Percentiles rank a stretch among this genome's conserved stretches.
These are phyloP conservation scores for Adoxophyes honmai DNA, from an alignment of 1,140 invertebrate species.

Conservation along the genomic window DNA sequence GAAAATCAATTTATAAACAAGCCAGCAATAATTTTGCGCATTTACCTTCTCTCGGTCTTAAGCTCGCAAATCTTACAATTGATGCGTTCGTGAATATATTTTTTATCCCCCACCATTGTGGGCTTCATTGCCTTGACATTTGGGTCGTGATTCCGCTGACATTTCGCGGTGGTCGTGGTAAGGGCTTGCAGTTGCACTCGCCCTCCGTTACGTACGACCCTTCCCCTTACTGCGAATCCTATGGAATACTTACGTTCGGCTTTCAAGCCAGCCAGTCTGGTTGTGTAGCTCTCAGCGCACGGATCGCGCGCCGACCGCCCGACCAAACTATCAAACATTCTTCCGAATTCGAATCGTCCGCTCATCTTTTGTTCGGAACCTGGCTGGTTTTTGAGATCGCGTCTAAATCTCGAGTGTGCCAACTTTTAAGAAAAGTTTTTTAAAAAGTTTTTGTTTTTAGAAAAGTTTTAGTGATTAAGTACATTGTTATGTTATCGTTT, in stretches of 20 bases:
- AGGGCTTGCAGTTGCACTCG: slow-evolving; percentile 65
- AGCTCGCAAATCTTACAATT: slow-evolving; percentile 34
- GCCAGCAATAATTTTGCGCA: slow-evolving; percentile 43
- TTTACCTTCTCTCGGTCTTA: slow-evolving; percentile 33
- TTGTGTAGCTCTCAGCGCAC: slow-evolving; percentile 66
- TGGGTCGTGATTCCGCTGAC: slow-evolving; percentile 28
- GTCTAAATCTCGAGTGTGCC: neutral
- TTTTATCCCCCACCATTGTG: slow-evolving; percentile 1
- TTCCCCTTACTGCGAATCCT: slow-evolving; percentile 72
- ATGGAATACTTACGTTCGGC: slow-evolving; percentile 73
- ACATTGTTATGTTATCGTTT: slow-evolving; percentile 46
- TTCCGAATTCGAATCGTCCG: slow-evolving; percentile 48
- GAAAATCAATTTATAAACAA: slow-evolving; percentile 37
- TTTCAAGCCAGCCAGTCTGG: slow-evolving; percentile 71
- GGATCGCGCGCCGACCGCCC: slow-evolving; percentile 46
- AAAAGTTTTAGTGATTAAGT: slow-evolving; percentile 45
- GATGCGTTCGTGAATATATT: slow-evolving; percentile 29
- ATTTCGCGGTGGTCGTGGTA: slow-evolving; percentile 45
- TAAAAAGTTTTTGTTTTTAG: slow-evolving; percentile 47
- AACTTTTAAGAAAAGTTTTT: slow-evolving; percentile 56
- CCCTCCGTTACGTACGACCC: slow-evolving; percentile 68
- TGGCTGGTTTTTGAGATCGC: slow-evolving; percentile 2
- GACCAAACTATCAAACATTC: slow-evolving; percentile 41
- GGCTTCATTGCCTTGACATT: slow-evolving; percentile 24
- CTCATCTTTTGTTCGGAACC: slow-evolving; percentile 33